Percentiles rank a stretch among this genome's conserved stretches.
phyloP scores from a whole-genome alignment of 2,113 vertebrate genomes.

The Thinocorus orbignyianus region DNA sequence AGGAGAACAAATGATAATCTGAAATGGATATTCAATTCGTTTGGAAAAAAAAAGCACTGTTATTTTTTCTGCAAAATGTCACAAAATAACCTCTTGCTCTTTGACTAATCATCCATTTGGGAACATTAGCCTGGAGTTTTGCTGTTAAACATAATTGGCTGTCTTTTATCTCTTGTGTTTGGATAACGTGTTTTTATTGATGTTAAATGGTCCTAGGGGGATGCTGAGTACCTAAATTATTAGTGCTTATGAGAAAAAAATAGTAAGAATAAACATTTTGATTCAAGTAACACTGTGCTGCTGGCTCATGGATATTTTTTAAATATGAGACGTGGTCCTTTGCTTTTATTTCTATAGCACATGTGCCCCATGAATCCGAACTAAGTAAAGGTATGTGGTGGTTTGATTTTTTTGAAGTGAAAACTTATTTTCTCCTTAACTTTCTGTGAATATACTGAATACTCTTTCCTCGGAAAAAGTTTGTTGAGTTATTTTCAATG shows the following conservation, averaged over 20 bases:
- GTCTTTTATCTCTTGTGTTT: not conserved
- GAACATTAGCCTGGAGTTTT: conserved; percentile 10
- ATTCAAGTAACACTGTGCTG: not conserved
- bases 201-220: not conserved
- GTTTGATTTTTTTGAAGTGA: not conserved
- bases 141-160: not conserved
- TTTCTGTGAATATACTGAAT: conserved; percentile 26
- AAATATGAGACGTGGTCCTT: not conserved
- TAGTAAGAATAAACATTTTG: not conserved
- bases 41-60: not conserved
- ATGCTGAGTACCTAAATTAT: not conserved
- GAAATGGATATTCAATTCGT: not conserved
- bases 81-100: not conserved
- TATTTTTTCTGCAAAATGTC: not conserved
- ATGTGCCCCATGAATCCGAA: not conserved
- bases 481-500: not conserved
- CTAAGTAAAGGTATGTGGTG: not conserved
- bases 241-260: not conserved
- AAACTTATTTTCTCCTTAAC: conserved; percentile 21
- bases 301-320: not conserved
- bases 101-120: conserved; percentile 1
- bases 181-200: not conserved
- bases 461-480: conserved; percentile 10
- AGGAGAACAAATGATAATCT: not conserved
- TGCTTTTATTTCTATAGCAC: conserved; percentile 3